phyloP scores from a whole-genome alignment of 2,888 invertebrate species.

The Scaptomyza parva region DNA sequence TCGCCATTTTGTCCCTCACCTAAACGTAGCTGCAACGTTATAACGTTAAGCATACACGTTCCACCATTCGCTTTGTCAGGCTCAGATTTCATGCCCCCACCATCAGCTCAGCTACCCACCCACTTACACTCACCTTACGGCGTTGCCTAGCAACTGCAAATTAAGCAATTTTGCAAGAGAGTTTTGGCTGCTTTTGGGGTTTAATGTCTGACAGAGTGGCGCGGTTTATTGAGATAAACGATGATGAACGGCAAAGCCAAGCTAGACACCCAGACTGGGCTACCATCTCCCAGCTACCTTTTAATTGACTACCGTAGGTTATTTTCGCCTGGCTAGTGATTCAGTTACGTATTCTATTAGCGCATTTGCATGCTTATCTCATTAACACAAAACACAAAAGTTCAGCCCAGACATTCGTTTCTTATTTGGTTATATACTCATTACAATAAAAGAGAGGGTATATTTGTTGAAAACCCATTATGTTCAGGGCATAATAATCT shows the following conservation, averaged over 20 bases:
- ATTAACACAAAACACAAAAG: slow-evolving; percentile 71
- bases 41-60: slow-evolving; percentile 55
- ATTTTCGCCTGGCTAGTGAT: slow-evolving; percentile 10
- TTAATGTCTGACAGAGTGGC: slow-evolving; percentile 76
- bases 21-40: slow-evolving; percentile 53
- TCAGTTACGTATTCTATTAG: slow-evolving; percentile 68
- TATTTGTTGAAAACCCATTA: not conserved
- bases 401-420: slow-evolving; percentile 38
- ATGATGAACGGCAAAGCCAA: slow-evolving; percentile 73
- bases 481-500: no score
- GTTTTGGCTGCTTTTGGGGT: slow-evolving; percentile 72
- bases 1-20: slow-evolving; percentile 41
- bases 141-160: slow-evolving; percentile 70
- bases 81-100: slow-evolving; percentile 57
- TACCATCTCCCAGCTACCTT: slow-evolving; percentile 12
- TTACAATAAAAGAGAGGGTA: not conserved
- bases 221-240: slow-evolving; percentile 80
- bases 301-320: slow-evolving; percentile 65
- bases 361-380: slow-evolving; percentile 77
- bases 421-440: slow-evolving; percentile 8
- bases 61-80: slow-evolving; percentile 49
- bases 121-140: not conserved
- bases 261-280: slow-evolving; percentile 16
- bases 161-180: slow-evolving; percentile 75
- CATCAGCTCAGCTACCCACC: not conserved